Conservation (phyloP, 2,797 vertebrate genomes). For the Notolepis coatsorum region DNA sequence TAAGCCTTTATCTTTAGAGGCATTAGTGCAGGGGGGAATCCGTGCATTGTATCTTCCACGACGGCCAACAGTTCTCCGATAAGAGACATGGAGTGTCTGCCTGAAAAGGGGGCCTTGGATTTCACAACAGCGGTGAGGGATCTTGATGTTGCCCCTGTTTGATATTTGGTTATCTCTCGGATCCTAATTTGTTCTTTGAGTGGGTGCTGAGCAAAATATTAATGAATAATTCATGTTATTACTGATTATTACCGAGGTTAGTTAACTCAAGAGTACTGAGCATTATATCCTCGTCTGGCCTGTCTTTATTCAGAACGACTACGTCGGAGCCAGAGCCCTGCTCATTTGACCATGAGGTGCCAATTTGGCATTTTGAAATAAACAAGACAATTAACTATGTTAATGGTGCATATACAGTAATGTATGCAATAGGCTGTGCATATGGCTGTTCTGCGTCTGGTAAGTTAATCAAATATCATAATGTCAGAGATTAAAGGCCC, state of each 20-base stretch:
- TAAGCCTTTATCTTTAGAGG: constrained; percentile 21
- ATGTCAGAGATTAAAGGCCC: no score
- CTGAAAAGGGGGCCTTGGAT: neutral
- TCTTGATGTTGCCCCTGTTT: constrained; percentile 1
- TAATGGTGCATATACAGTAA: neutral
- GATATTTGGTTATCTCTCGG: neutral
- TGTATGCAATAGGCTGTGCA: neutral
- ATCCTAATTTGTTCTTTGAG: constrained; percentile 15
- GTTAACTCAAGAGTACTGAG: constrained; percentile 1
- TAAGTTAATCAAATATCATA: no score
- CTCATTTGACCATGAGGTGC: neutral
- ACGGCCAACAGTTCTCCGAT: constrained; percentile 16
- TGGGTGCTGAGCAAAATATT: constrained; percentile 6
- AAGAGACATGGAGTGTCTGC: constrained; percentile 5
- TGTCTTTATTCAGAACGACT: neutral
- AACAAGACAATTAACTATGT: neutral
- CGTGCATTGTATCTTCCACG: neutral
- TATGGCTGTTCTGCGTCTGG: no score
- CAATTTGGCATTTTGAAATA: constrained; percentile 9
- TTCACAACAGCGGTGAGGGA: constrained; percentile 12
- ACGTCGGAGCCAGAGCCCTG: no score
- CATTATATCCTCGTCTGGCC: neutral
- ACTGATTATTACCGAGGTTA: constrained; percentile 3
- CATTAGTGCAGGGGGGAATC: constrained; percentile 20
- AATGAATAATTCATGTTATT: constrained; percentile 30